phyloP scores from a whole-genome alignment of 2,113 vertebrate species.

The Hiodon alosoides region DNA sequence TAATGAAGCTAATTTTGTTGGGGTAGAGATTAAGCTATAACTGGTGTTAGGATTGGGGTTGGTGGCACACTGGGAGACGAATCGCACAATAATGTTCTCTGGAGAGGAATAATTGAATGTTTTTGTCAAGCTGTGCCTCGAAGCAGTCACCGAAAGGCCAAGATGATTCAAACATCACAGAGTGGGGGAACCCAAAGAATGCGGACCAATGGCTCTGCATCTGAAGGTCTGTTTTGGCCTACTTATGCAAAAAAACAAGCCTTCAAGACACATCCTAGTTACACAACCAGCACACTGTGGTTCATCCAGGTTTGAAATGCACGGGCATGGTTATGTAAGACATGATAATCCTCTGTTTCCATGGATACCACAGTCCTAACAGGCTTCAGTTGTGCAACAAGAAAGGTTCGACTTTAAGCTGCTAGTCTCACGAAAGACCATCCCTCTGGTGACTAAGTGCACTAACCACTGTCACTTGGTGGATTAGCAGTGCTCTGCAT shows the following conservation, averaged over 20 bases:
- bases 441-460: slow-evolving; percentile 7
- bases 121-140: no score
- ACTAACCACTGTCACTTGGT: slow-evolving; percentile 3
- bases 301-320: slow-evolving; percentile 55
- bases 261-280: slow-evolving; percentile 27
- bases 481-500: slow-evolving; percentile 24
- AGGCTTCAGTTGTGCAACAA: slow-evolving; percentile 35
- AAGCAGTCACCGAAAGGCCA: neutral
- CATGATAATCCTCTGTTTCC: slow-evolving; percentile 58
- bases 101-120: no score
- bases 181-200: neutral
- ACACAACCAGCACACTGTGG: slow-evolving; percentile 43
- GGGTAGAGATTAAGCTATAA: no score
- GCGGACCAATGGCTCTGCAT: neutral
- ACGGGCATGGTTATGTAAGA: slow-evolving; percentile 54
- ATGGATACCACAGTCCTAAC: slow-evolving; percentile 52
- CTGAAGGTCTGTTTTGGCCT: slow-evolving; percentile 1
- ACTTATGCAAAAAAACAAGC: slow-evolving; percentile 20
- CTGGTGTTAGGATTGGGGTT: no score
- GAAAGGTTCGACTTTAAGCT: slow-evolving; percentile 40
- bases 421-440: neutral
- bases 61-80: no score
- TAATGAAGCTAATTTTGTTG: no score
- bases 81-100: no score
- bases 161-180: neutral